Percentiles rank a stretch among this genome's conserved stretches.
phyloP scores from a whole-genome alignment of 2,888 invertebrate species.

The Leptarthrus brevirostris region DNA sequence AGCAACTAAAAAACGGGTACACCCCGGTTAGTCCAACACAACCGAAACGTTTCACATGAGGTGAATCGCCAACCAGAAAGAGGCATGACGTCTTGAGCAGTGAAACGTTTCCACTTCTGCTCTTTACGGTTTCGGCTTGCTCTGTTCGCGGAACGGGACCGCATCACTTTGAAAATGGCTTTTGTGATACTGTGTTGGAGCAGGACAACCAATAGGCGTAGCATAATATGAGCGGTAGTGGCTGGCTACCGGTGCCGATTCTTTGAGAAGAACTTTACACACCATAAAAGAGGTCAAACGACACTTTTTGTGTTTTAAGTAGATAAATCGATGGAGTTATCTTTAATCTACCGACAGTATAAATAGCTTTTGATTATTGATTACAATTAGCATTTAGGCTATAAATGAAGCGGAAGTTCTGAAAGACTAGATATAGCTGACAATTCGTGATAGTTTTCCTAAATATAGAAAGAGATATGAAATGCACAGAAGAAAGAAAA shows the following conservation, averaged over 20 bases:
- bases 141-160: conserved; percentile 19
- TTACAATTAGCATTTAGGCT: too few species aligned
- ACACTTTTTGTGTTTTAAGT: too few species aligned
- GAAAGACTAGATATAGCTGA: too few species aligned
- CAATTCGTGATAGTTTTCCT: too few species aligned
- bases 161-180: background rate
- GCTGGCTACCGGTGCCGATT: conserved; percentile 15
- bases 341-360: too few species aligned
- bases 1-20: background rate
- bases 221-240: conserved; percentile 15
- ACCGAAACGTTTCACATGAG: background rate
- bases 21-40: background rate
- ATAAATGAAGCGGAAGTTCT: too few species aligned
- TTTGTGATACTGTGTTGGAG: background rate
- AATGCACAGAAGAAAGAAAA: too few species aligned
- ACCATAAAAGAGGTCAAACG: background rate
- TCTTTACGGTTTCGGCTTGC: conserved; percentile 5
- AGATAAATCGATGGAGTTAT: too few species aligned
- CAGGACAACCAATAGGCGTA: conserved; percentile 32
- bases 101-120: conserved; percentile 35
- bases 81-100: conserved; percentile 5
- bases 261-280: background rate
- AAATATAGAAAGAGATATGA: too few species aligned
- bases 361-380: too few species aligned
- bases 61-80: conserved; percentile 40